Conservation (phyloP, 2,113 vertebrate genomes). For the Corythoichthys haematopterus region DNA sequence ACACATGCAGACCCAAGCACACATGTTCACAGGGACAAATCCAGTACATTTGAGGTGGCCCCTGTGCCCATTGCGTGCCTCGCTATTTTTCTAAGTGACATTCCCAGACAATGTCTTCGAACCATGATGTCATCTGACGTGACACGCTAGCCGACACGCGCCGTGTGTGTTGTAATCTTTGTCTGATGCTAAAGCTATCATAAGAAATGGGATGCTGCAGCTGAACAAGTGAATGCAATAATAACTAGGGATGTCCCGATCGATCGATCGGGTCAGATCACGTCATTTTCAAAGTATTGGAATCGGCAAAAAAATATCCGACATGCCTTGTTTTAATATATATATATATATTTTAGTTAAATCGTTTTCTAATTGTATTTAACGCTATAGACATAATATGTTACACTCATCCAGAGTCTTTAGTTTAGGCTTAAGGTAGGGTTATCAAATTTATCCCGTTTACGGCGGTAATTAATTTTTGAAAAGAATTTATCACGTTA, state of each 20-base stretch:
- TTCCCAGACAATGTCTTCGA: constrained; percentile 60
- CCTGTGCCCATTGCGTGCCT: constrained; percentile 50
- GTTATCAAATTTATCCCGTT: too few relatives aligned
- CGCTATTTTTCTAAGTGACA: constrained; percentile 38
- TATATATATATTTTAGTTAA: too few relatives aligned
- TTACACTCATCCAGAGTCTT: too few relatives aligned
- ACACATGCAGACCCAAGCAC: constrained; percentile 20
- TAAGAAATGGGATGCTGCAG: not conserved
- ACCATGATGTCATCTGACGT: constrained; percentile 54
- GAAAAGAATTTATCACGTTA: too few relatives aligned
- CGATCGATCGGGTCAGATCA: too few relatives aligned
- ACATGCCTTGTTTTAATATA: too few relatives aligned
- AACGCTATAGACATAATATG: too few relatives aligned
- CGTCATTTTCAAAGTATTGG: too few relatives aligned
- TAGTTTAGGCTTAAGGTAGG: too few relatives aligned
- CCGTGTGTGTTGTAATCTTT: constrained; percentile 25
- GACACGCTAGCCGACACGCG: constrained; percentile 38
- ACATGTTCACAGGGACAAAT: constrained; percentile 24
- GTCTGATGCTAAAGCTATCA: constrained; percentile 15
- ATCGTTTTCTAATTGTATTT: too few relatives aligned
- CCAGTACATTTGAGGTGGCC: constrained; percentile 37
- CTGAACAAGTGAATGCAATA: not conserved
- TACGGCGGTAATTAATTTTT: too few relatives aligned
- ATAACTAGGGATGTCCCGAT: not conserved
- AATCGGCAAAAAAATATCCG: too few relatives aligned